Evolutionary conservation across 1,140 invertebrate species (phyloP).

Genomic region (Drosophila elegans): DNA sequence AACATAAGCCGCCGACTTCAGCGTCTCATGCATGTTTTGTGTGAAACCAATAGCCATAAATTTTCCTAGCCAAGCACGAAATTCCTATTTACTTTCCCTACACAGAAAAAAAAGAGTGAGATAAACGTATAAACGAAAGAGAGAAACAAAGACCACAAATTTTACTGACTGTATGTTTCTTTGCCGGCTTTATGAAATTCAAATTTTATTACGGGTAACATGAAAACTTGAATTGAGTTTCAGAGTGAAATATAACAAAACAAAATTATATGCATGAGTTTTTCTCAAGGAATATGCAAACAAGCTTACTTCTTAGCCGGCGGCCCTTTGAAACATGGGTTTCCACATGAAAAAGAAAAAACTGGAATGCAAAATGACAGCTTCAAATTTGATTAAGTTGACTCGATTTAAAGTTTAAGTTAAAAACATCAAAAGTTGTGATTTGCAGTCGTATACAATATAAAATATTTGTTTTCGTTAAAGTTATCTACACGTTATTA

Average conservation of each 20-base stretch:
- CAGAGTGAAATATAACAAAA: slow-evolving; percentile 49
- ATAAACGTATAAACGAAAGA: slow-evolving; percentile 10
- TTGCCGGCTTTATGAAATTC: slow-evolving; percentile 55
- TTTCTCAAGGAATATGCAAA: slow-evolving; percentile 32
- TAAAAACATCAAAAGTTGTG: not conserved
- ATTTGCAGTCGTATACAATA: not conserved
- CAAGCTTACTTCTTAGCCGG: slow-evolving; percentile 34
- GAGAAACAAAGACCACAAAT: slow-evolving; percentile 23
- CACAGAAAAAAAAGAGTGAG: slow-evolving; percentile 17
- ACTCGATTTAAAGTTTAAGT: slow-evolving; percentile 2
- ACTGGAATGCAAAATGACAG: slow-evolving; percentile 16
- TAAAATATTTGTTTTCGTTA: too few relatives aligned
- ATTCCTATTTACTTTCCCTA: slow-evolving; percentile 63
- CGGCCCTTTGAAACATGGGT: slow-evolving; percentile 19
- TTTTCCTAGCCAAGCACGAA: slow-evolving; percentile 63
- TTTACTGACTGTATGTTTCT: slow-evolving; percentile 32
- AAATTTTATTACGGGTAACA: slow-evolving; percentile 62
- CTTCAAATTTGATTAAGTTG: slow-evolving; percentile 12
- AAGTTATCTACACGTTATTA: too few relatives aligned
- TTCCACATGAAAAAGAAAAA: slow-evolving; percentile 13
- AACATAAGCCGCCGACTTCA: slow-evolving; percentile 20
- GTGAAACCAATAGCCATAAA: slow-evolving; percentile 59
- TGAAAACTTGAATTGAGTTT: slow-evolving; percentile 57
- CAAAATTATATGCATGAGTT: slow-evolving; percentile 63
- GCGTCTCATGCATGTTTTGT: slow-evolving; percentile 46